A percentile compares a stretch with the other conserved stretches of the same genome.
Evolutionary conservation across 2,797 vertebrate species (phyloP).

Genomic region (Hydrolagus colliei): DNA sequence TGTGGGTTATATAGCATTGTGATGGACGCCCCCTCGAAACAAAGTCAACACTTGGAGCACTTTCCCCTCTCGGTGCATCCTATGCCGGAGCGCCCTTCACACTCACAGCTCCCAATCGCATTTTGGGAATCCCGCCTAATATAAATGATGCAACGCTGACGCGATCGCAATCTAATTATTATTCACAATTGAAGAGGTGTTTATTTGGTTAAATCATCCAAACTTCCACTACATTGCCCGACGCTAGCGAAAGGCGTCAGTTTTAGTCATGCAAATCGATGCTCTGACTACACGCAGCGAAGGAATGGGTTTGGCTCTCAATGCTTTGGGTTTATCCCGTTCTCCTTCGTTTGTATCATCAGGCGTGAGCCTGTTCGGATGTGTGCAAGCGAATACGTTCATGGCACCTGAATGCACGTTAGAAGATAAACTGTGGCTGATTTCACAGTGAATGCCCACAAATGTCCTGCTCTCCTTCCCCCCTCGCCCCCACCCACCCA

Average conservation of each 20-base stretch:
- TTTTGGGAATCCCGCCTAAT: neutral
- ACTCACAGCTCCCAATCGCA: neutral
- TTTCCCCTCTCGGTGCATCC: neutral
- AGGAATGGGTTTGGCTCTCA: neutral
- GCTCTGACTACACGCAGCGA: too few species aligned
- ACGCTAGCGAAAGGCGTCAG: neutral
- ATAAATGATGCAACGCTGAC: conserved; percentile 14
- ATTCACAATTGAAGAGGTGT: conserved; percentile 29
- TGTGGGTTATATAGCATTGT: neutral
- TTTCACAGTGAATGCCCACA: too few species aligned
- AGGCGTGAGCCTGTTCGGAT: neutral
- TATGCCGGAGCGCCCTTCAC: neutral
- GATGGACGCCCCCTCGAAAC: neutral
- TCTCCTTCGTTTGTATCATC: neutral
- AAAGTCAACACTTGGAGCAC: too few species aligned
- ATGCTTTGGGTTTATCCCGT: neutral
- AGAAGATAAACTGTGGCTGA: too few species aligned
- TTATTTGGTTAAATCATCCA: conserved; percentile 3
- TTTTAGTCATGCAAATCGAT: neutral
- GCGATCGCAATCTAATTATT: conserved; percentile 5
- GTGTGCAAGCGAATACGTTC: too few species aligned
- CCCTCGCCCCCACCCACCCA: too few species aligned
- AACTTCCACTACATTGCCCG: neutral
- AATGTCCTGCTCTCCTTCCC: too few species aligned
- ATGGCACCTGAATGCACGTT: too few species aligned